Conservation (phyloP, 1,140 invertebrate genomes). For the Helicoverpa zea region DNA sequence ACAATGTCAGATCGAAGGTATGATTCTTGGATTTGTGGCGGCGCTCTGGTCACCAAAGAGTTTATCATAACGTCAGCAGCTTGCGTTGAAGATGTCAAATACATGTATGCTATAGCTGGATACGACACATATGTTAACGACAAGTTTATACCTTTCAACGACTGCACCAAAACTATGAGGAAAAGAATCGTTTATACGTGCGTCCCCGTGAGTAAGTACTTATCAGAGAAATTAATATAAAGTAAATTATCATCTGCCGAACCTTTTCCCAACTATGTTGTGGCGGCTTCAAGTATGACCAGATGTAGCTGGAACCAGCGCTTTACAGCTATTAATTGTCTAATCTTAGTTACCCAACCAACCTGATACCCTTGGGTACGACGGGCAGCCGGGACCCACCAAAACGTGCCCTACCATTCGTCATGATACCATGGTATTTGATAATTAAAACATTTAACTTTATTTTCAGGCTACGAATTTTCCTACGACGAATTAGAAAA, state of each 20-base stretch:
- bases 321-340: too few species aligned
- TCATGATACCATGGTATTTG: neutral
- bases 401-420: neutral
- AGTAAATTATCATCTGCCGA: too few species aligned
- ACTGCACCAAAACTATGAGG: neutral
- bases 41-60: neutral
- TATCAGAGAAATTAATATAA: neutral
- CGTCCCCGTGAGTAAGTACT: neutral
- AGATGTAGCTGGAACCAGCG: too few species aligned
- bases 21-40: neutral
- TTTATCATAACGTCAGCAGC: neutral
- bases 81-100: neutral
- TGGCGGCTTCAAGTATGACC: too few species aligned
- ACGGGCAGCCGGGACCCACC: too few species aligned
- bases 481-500: constrained; percentile 12
- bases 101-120: neutral
- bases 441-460: neutral
- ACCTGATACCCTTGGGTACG: too few species aligned
- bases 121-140: neutral
- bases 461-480: constrained; percentile 13
- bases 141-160: neutral
- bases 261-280: too few species aligned
- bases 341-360: too few species aligned
- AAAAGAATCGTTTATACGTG: neutral
- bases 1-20: neutral